phyloP scores from a whole-genome alignment of 2,888 invertebrate genomes.

The Agrotis exclamationis region DNA sequence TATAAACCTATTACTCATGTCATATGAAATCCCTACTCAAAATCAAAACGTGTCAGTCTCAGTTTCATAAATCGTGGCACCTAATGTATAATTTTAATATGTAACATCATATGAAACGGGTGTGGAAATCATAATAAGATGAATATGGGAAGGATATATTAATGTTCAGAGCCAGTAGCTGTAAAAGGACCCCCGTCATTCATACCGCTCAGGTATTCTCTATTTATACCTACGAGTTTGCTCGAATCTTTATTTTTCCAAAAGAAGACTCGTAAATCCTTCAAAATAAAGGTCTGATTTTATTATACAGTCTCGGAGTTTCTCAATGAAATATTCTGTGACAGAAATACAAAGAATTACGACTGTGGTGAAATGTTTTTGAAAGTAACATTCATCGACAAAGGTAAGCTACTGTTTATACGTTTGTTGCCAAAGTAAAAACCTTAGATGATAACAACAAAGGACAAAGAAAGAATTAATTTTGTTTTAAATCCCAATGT shows the following conservation, averaged over 20 bases:
- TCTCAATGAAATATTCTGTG: conserved; percentile 8
- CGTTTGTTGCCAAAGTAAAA: background rate
- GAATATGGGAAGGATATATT: conserved; percentile 63
- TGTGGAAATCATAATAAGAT: conserved; percentile 65
- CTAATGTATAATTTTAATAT: conserved; percentile 59
- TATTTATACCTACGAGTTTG: conserved; percentile 28
- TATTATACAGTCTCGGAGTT: conserved; percentile 33
- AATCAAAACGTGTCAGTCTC: conserved; percentile 52
- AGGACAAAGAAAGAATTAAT: background rate
- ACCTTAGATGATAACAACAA: background rate
- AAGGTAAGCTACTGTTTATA: too few species aligned
- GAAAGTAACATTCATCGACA: conserved; percentile 7
- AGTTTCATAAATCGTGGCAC: conserved; percentile 56
- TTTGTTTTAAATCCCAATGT: background rate
- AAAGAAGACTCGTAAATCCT: conserved; percentile 40
- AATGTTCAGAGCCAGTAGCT: conserved; percentile 48
- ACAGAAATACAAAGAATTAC: conserved; percentile 1
- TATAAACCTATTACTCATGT: conserved; percentile 46
- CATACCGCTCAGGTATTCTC: conserved; percentile 47
- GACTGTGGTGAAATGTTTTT: conserved; percentile 3
- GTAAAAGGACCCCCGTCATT: conserved; percentile 69
- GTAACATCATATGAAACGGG: conserved; percentile 56
- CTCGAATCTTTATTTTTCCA: conserved; percentile 36
- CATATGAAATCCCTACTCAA: conserved; percentile 47
- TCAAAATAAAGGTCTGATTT: conserved; percentile 42